Base-by-base conservation (phyloP, 2,113 vertebrate genomes). In the Seriola aureovittata region DNA sequence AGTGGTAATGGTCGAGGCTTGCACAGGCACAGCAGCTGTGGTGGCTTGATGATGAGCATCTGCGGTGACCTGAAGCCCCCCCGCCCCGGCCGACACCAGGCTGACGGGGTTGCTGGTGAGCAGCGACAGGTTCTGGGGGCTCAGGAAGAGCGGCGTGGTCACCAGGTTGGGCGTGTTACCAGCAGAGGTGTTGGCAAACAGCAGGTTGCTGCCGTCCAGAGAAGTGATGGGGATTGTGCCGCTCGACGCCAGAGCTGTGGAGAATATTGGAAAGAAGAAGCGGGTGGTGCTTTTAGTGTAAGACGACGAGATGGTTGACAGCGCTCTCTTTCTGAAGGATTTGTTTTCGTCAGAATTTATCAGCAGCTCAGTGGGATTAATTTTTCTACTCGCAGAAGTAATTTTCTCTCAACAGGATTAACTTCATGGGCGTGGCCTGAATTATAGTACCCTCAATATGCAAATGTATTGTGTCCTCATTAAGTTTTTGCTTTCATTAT, bases 91-190 rank as follows among this genome's bases (percentile, higher is more conserved):
- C 68, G 98, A 98, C 93, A 99, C 96, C 96, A 99, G 94, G 95
- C 97, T 99, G 88, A 99, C 96, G 0, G 98, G 98, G 95, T 98
- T 99, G 96, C 97, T 98, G 97, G 98, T 97, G 94, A 99, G 97
- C 95, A 99, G 96, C 91, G 98, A 99, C 92, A 99, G 97, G 95
- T 98, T 99, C 95, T 99, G 98, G 89, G 97, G 98, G 93, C 96
- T 99, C 92, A 99, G 96, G 95, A 99, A 99, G 89, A 99, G 95
- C n/a, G 98, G 97, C 62, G 97, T 97, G 82, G 97, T 98, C 94
- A 99, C 96, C 82, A 99, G 96, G 96, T 98, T 99, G 87, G 97
- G 96, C 85, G 96, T 96, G 90, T 94, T 95, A 78, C 97, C 97
- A 3, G 95, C 96, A 62, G 96, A 96, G 12, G 95, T 88, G 90